Base-by-base conservation (phyloP, 2,797 vertebrate species). In the Vespertilio murinus region DNA sequence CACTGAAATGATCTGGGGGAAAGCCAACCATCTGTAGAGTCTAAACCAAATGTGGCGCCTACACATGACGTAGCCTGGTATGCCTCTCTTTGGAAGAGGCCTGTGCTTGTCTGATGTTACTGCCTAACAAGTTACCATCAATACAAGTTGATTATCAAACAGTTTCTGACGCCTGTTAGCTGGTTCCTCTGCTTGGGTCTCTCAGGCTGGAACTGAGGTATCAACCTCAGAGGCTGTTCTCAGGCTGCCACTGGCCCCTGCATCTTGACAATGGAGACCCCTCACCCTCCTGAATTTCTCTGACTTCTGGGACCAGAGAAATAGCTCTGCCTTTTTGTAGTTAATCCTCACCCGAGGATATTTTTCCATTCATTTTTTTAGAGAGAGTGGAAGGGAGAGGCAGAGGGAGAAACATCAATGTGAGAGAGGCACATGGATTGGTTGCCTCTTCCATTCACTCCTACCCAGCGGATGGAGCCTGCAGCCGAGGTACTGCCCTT, bases 1-100 rank as follows among this genome's bases (percentile, higher is more conserved):
- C 52, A 52, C 42, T 61, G 71, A 94, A 64, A 30, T 94, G 75
- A 92, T 89, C 47, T 83, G 64, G 80, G 59, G 22, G 67, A 91
- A 93, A 80, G 73, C 49, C 1, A 16, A 80, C 3, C 4, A 69
- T 49, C 52, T 85, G 54, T 90, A 28, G 33, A 59, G 74, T 92
- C 85, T 16, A 67, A 73, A 47, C 23, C 78, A 84, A 92, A 74
- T 38, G 47, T 3, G 35, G 40, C 14, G 35, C 73, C 64, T 75
- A 18, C 35, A 47, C 11, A 17, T 30, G 25, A 75, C 16, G 30
- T 10, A 47, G 78, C 35, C 45, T 42, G 17, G 35, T 64, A 33
- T 0, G 1, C 54, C 25, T 79, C 35, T 30, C 33, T 90, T 85
- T 45, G 45, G 65, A 61, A 64, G 77, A 90, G 47, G 35, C 14